Base-by-base conservation (phyloP, 2,797 vertebrate genomes). In the Poecilia wingei region DNA sequence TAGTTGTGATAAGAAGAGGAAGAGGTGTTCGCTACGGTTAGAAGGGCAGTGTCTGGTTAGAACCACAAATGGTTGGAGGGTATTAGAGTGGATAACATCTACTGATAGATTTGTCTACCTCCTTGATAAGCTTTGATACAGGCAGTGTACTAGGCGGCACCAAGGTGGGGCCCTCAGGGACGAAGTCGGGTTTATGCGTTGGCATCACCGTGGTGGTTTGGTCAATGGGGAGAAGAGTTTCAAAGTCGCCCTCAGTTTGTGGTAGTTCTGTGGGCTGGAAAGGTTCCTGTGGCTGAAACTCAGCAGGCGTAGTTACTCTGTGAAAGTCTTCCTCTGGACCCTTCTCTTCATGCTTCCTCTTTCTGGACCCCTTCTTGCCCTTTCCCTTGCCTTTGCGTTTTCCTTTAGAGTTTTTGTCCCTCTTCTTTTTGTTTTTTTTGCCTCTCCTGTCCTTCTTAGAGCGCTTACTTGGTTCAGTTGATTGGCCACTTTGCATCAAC, bases 341-440 rank as follows among this genome's bases (percentile, higher is more conserved):
- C 22, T 91, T 88, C 0, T 88, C 90, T 73, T 95, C 55, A 13
- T 92, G 86, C 71, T 94, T 94, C 74, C 84, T 94, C 91, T 90
- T 94, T 76, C 89, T 90, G 77, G 93, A 94, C 68, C 89, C 87
- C 80, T 90, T 95, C 85, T 83, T 93, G 59, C 85, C 84, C 36
- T 84, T 93, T 49, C 85, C 80, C 28, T 90, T 93, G 41, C 92
- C 80, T 75, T 94, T 95, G 53, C 88, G 80, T 82, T 93, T 93
- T 75, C 89, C 91, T 91, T 95, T 94, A 12, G 94, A 93, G 33
- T 77, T 92, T 75, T 90, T 93, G 82, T 94, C 94, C 80, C 92
- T 90, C 87, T 96, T 96, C 88, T 91, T 95, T 90, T 94, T 96
- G 86, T 95, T 92, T 88, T 95, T 96, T 87, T 93, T 96, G 86